These are phyloP conservation scores for Melanocharis versteri DNA, from an alignment of 2,113 vertebrate genomes.

Conservation along the genomic window DNA sequence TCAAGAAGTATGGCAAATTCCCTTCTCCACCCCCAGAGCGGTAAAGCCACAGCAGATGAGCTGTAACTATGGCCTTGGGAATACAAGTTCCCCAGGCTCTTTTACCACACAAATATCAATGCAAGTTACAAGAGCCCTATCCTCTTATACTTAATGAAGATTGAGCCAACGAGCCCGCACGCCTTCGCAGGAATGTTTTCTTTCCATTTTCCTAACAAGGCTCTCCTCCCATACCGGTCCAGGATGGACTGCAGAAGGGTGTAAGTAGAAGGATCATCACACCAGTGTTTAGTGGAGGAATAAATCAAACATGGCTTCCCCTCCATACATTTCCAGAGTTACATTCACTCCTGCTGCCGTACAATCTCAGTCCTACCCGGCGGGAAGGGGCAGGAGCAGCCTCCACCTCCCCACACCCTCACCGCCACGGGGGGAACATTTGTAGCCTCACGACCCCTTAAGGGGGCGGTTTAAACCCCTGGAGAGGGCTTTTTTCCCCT, in stretches of 20 bases:
- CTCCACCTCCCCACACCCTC: not conserved
- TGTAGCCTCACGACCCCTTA: not conserved
- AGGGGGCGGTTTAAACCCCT: not conserved
- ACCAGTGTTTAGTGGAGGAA: slow-evolving; percentile 56
- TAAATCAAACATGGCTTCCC: slow-evolving; percentile 75
- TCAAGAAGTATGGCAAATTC: slow-evolving; percentile 59
- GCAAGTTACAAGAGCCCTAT: slow-evolving; percentile 45
- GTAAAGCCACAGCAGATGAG: slow-evolving; percentile 60
- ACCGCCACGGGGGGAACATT: not conserved
- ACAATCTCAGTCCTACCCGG: slow-evolving; percentile 2
- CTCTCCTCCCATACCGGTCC: slow-evolving; percentile 31
- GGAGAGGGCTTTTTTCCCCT: not conserved
- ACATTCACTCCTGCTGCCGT: slow-evolving; percentile 40
- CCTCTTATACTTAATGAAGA: slow-evolving; percentile 12
- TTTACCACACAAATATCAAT: slow-evolving; percentile 56
- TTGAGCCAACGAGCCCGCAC: not conserved
- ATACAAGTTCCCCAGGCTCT: slow-evolving; percentile 62
- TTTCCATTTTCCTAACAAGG: slow-evolving; percentile 26
- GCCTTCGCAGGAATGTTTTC: slow-evolving; percentile 29
- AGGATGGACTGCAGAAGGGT: slow-evolving; percentile 47
- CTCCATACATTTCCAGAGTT: slow-evolving; percentile 67
- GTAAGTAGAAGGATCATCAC: slow-evolving; percentile 46
- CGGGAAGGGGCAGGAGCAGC: not conserved
- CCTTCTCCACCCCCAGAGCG: slow-evolving; percentile 51
- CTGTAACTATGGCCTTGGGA: slow-evolving; percentile 65